These are phyloP conservation scores for Harpalus rufipes DNA, from an alignment of 2,888 invertebrate genomes.

Conservation along the genomic window DNA sequence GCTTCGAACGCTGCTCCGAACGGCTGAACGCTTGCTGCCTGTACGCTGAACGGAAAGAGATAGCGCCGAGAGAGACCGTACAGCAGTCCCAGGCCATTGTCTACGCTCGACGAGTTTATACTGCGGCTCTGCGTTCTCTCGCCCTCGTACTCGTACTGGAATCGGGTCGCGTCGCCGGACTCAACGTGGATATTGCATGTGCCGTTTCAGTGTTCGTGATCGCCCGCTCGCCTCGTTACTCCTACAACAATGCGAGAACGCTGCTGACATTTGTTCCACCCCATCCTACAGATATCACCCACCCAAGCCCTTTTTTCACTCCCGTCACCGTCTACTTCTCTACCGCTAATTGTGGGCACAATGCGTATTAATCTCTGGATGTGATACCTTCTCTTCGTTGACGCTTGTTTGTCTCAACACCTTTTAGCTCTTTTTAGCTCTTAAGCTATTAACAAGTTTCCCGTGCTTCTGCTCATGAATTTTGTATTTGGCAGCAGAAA, in stretches of 20 bases:
- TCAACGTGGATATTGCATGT: conserved; percentile 49
- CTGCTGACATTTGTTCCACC: conserved; percentile 34
- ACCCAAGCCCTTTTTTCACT: not conserved
- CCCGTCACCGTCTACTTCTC: not conserved
- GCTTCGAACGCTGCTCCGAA: conserved; percentile 1
- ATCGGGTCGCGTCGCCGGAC: conserved; percentile 39
- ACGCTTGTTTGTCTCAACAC: not conserved
- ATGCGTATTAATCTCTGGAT: conserved; percentile 39
- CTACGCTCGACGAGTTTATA: conserved; percentile 50
- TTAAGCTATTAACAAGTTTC: conserved; percentile 51
- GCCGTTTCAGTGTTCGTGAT: conserved; percentile 40
- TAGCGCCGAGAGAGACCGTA: conserved; percentile 26
- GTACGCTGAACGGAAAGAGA: conserved; percentile 34
- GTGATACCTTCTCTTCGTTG: not conserved
- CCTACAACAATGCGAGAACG: conserved; percentile 33
- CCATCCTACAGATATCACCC: not conserved
- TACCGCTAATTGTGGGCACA: conserved; percentile 48
- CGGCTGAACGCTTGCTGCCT: conserved; percentile 8
- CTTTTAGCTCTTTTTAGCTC: conserved; percentile 51
- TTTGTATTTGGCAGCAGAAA: conserved; percentile 35
- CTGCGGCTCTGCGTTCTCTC: conserved; percentile 34
- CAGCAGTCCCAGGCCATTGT: conserved; percentile 26
- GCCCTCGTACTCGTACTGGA: conserved; percentile 10
- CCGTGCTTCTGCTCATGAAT: conserved; percentile 30
- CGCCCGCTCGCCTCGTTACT: conserved; percentile 12